These are phyloP conservation scores for Nothoprocta perdicaria DNA, from an alignment of 2,113 vertebrate species.

Conservation along the genomic window DNA sequence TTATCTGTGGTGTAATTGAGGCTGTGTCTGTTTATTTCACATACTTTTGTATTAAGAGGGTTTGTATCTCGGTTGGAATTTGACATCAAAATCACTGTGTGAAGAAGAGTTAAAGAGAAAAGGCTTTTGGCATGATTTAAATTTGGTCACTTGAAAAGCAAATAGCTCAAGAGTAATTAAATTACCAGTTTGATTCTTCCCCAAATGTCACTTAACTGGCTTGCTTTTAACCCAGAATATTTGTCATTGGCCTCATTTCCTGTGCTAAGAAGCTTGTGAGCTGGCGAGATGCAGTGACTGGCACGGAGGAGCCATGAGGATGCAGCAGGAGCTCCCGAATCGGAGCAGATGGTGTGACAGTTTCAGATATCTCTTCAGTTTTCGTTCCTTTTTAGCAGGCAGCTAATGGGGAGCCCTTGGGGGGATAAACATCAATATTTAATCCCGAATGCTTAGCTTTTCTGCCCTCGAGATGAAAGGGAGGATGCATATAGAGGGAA, in stretches of 20 bases:
- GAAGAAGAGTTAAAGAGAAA: neutral
- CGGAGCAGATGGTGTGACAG: conserved; percentile 62
- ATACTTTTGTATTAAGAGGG: conserved; percentile 2
- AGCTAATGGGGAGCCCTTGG: neutral
- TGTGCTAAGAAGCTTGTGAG: conserved; percentile 8
- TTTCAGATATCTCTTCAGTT: conserved; percentile 30
- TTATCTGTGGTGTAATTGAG: neutral
- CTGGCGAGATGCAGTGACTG: conserved; percentile 49
- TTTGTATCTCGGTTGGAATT: conserved; percentile 48
- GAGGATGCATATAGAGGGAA: conserved; percentile 16
- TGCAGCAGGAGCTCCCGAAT: conserved; percentile 16
- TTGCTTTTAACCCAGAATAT: neutral
- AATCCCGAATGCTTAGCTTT: neutral
- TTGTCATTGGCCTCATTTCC: conserved; percentile 33
- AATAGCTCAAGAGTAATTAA: neutral
- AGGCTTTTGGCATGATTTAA: neutral
- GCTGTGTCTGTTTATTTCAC: conserved; percentile 24
- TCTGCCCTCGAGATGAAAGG: conserved; percentile 31
- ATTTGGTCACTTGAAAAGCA: conserved; percentile 16
- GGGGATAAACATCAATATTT: conserved; percentile 28
- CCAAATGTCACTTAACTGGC: conserved; percentile 20
- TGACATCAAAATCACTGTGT: conserved; percentile 12
- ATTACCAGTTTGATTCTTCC: conserved; percentile 12
- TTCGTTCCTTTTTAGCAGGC: neutral
- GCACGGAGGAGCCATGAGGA: neutral